Base-by-base conservation (phyloP, 2,113 vertebrate species). In the Pollachius pollachius region DNA sequence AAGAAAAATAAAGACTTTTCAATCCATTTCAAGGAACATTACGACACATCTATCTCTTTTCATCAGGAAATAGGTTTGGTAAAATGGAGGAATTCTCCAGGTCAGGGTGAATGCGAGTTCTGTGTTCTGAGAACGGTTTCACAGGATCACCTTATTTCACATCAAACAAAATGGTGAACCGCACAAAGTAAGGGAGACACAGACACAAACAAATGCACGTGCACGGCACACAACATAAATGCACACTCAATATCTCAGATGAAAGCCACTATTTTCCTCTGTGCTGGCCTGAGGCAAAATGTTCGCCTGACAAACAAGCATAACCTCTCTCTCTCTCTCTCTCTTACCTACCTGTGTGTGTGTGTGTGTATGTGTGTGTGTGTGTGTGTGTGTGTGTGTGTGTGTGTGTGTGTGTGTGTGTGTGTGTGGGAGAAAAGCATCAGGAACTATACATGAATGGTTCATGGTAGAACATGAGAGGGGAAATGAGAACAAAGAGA, bases 221-320 rank as follows among this genome's bases (percentile, higher is more conserved):
- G 48, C 60, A 76, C 57, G 61, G 71, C 19, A 15, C 16, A 59
- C 66, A 60, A 78, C 75, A 75, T 74, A 64, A 84, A 75, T 37
- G 73, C 84, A 85, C 84, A 84, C 75, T 84, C 82, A 82, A 84
- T 87, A 87, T 87, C 84, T 84, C 81, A 86, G 86, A 86, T 86
- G 83, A 85, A 84, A 81, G 86, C 84, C 85, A 88, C 88, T 86
- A 88, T 87, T 89, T 78, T 71, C 78, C 70, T 75, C 69, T 81
- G 83, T 81, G 9, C 64, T 65, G 69, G 88, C 88, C 88, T 79
- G 64, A 23, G 89, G 89, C 87, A 52, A 76, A 76, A 76, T 81
- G 86, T 85, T 90, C 89, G 79, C 86, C 84, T 72, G 85, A 88
- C 84, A 79, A 85, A 85, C 85, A 76, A 81, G 81, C n/a, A 85